A percentile compares a stretch with the other conserved stretches of the same genome.
Conservation (phyloP, 1,140 invertebrate genomes). For the Linepithema humile region DNA sequence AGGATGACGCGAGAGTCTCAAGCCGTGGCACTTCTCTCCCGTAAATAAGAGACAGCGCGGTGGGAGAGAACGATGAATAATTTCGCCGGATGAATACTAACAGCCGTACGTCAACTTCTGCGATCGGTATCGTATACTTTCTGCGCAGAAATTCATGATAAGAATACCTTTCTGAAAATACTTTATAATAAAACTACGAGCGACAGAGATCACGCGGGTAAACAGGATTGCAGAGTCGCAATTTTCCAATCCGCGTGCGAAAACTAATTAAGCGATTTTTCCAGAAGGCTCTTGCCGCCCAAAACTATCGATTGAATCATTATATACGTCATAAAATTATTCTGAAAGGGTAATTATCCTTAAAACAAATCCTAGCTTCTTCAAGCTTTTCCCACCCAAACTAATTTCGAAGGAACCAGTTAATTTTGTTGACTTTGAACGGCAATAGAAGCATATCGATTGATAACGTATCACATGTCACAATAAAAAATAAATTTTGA, state of each 20-base stretch:
- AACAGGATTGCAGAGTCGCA: not conserved
- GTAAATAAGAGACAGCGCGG: constrained; percentile 46
- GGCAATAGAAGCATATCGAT: not conserved
- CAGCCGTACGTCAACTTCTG: not conserved
- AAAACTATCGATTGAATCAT: not conserved
- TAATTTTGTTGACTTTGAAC: constrained; percentile 63
- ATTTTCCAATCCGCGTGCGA: not conserved
- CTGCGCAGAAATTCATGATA: not conserved
- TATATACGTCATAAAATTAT: not conserved
- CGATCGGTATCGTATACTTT: not conserved
- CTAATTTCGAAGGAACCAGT: constrained; percentile 69
- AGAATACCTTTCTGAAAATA: constrained; percentile 17
- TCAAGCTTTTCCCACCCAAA: constrained; percentile 57
- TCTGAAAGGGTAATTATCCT: not conserved
- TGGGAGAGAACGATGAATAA: constrained; percentile 68
- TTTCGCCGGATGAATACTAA: constrained; percentile 75
- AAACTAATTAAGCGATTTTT: constrained; percentile 20
- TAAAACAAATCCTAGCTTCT: constrained; percentile 26
- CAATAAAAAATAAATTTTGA: not conserved
- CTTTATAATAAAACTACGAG: not conserved
- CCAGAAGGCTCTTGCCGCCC: not conserved
- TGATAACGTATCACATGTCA: not conserved
- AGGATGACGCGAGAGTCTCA: constrained; percentile 56
- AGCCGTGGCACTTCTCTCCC: constrained; percentile 1
- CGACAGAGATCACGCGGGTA: not conserved